A percentile compares a stretch with the other conserved stretches of the same genome.
These are phyloP conservation scores for Bostrychus sinensis DNA, from an alignment of 2,113 vertebrate genomes.

Conservation along the genomic window DNA sequence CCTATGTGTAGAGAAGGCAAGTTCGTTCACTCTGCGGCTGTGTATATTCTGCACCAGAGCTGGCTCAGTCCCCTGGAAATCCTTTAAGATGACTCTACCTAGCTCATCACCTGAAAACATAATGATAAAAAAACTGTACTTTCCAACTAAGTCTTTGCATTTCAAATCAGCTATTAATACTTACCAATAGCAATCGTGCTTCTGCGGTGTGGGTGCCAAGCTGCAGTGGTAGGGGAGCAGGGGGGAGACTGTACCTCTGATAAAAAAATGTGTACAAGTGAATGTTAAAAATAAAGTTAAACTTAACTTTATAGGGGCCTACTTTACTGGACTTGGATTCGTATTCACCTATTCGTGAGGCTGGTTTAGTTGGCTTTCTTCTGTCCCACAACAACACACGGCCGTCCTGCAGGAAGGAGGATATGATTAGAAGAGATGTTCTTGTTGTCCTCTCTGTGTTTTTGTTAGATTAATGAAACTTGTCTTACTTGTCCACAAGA, in stretches of 20 bases:
- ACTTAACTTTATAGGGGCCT: no score
- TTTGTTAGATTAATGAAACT: not conserved
- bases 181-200: slow-evolving; percentile 90
- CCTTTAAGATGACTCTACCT: slow-evolving; percentile 86
- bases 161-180: slow-evolving; percentile 4
- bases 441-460: not conserved
- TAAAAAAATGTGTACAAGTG: not conserved
- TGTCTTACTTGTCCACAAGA: slow-evolving; percentile 90
- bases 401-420: slow-evolving; percentile 79
- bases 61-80: slow-evolving; percentile 80
- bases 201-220: slow-evolving; percentile 91
- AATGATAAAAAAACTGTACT: not conserved
- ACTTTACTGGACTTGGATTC: not conserved
- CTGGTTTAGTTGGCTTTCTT: slow-evolving; percentile 90
- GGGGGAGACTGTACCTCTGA: slow-evolving; percentile 80
- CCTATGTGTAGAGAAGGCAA: slow-evolving; percentile 91
- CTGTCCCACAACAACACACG: slow-evolving; percentile 93
- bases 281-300: no score
- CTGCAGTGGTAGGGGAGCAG: slow-evolving; percentile 84
- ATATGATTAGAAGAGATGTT: not conserved
- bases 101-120: slow-evolving; percentile 85
- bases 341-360: slow-evolving; percentile 85
- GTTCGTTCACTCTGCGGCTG: slow-evolving; percentile 79
- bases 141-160: not conserved
- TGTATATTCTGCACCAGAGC: slow-evolving; percentile 78